phyloP scores from a whole-genome alignment of 2,797 vertebrate species.

The Anguilla obscura region DNA sequence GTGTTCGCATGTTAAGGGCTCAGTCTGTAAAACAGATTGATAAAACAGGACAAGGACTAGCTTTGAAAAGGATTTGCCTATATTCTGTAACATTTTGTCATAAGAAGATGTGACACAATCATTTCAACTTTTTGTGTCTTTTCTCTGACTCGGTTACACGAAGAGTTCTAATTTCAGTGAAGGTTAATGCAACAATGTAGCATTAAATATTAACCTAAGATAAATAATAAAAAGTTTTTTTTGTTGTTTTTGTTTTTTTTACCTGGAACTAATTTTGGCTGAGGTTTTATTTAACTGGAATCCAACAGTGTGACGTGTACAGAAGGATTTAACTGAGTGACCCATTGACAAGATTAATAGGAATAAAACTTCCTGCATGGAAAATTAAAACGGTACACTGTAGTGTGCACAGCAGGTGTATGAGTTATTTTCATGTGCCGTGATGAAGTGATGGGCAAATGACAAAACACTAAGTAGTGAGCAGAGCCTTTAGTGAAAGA shows the following conservation, averaged over 20 bases:
- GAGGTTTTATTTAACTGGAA: neutral
- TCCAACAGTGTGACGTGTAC: neutral
- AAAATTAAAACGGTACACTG: neutral
- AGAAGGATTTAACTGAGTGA: neutral
- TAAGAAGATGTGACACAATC: neutral
- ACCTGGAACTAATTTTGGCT: neutral
- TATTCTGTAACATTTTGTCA: neutral
- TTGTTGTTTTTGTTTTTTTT: neutral
- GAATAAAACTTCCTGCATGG: neutral
- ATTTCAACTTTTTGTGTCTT: neutral
- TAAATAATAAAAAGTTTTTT: neutral
- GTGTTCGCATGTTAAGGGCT: neutral
- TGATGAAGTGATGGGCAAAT: slow-evolving; percentile 32
- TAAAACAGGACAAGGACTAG: neutral
- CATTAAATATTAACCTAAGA: neutral
- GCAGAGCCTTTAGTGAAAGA: slow-evolving; percentile 25
- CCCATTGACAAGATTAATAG: neutral
- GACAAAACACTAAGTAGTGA: slow-evolving; percentile 44
- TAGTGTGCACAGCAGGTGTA: neutral
- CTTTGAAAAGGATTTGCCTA: neutral
- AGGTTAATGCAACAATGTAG: neutral
- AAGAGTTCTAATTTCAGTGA: neutral
- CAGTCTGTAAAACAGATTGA: neutral
- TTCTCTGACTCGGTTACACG: neutral
- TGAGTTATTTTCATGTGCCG: slow-evolving; percentile 20